phyloP scores from a whole-genome alignment of 1,140 invertebrate genomes.

The Limonius californicus region DNA sequence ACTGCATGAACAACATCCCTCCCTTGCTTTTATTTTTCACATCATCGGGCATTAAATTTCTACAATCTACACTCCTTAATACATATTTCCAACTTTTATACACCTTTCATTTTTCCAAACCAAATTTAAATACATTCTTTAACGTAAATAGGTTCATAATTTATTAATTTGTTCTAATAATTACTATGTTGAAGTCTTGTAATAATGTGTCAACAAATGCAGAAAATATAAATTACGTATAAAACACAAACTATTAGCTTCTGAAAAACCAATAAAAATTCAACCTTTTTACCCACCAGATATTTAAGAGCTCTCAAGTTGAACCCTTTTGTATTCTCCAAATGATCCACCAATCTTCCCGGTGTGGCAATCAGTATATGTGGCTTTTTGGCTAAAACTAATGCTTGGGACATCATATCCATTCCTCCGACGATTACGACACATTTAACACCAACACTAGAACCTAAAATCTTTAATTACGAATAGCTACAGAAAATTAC shows the following conservation, averaged over 20 bases:
- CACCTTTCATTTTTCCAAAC: too few relatives aligned
- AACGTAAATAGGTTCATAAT: neutral
- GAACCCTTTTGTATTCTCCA: constrained; percentile 94
- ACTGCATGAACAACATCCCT: too few relatives aligned
- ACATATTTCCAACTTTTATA: too few relatives aligned
- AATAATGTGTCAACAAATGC: too few relatives aligned
- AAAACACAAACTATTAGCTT: too few relatives aligned
- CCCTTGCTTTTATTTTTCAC: too few relatives aligned
- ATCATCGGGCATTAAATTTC: too few relatives aligned
- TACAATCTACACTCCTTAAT: too few relatives aligned
- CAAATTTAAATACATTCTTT: neutral
- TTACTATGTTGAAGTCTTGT: too few relatives aligned
- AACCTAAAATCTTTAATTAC: constrained; percentile 45
- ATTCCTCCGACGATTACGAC: constrained; percentile 96
- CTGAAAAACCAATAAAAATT: too few relatives aligned
- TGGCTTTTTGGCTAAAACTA: constrained; percentile 90
- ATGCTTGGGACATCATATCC: constrained; percentile 92
- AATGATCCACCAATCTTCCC: constrained; percentile 83
- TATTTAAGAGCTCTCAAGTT: constrained; percentile 84
- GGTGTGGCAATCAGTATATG: constrained; percentile 94
- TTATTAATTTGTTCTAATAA: neutral
- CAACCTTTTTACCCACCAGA: constrained; percentile 57
- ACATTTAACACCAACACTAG: constrained; percentile 88
- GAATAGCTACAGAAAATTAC: too few relatives aligned
- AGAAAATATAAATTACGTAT: too few relatives aligned